Evolutionary conservation across 2,888 invertebrate species (phyloP), one percentile per base, ranked within the genome.

Genomic region (Blastobasis adustella): DNA sequence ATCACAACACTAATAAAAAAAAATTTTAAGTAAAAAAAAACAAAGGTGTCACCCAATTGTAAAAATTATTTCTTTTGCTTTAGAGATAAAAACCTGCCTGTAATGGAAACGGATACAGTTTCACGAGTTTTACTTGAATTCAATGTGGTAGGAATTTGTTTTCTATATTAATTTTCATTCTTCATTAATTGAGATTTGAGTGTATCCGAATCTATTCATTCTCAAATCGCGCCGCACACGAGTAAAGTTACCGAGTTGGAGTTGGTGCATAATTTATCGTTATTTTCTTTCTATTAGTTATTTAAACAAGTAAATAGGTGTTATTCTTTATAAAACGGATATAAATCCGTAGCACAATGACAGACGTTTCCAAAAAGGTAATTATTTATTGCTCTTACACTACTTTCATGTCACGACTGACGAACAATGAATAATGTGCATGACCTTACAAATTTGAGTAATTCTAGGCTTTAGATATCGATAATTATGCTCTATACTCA

Each of bases 301-400:
- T 23, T 23, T 2, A 23, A 23, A 23, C 23, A 57, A 60, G 55
- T 59, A 59, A 55, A 60, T 63, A 65, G 60, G 60, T 58, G 63
- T 53, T 64, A 55, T 40, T 56, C 44, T 55, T n/a, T 51, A 57
- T 53, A 58, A 59, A 61, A 62, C 62, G 60, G 55, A 58, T 49
- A 52, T 58, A 55, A 57, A 54, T 51, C 59, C 59, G 55, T 58
- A 60, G 55, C 61, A 85, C 63, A 75, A 87, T 88, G 87, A 76
- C 83, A 73, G 84, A 86, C 76, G 78, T 85, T 57, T 77, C 82
- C 58, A 82, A 80, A 76, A 86, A 88, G 86, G 87, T 87, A 82
- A 79, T 54, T 56, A 47, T 53, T 47, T 45, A 52, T 50, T 47
- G 39, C 50, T 56, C 63, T 61, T 54, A 49, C 55, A 54, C 56